phyloP scores from a whole-genome alignment of 2,888 invertebrate genomes.

The Heliconius erato region DNA sequence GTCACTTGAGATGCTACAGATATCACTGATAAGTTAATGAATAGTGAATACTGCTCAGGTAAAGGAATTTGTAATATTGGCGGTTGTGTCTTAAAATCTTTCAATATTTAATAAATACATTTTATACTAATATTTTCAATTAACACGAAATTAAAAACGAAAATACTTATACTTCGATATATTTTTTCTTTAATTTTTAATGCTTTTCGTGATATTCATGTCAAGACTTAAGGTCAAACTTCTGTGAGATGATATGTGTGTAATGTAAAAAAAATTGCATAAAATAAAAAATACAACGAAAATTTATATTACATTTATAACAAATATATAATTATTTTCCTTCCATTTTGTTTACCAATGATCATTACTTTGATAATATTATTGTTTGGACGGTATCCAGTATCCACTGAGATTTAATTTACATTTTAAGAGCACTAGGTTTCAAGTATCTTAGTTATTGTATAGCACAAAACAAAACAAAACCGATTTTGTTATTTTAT shows the following conservation, averaged over 20 bases:
- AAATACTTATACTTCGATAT: not conserved
- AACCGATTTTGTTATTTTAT: not conserved
- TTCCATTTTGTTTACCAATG: slow-evolving; percentile 2
- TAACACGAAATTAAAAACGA: not conserved
- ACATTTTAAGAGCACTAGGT: slow-evolving; percentile 10
- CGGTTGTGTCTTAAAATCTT: no score
- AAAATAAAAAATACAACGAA: not conserved
- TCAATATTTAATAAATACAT: not conserved
- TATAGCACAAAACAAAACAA: not conserved
- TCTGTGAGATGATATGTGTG: not conserved
- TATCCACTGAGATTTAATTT: slow-evolving; percentile 7
- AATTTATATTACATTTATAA: not conserved
- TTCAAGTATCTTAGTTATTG: not conserved
- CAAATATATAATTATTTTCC: not conserved
- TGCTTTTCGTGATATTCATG: not conserved
- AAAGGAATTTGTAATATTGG: no score
- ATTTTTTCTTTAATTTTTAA: not conserved
- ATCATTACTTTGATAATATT: not conserved
- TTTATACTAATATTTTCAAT: not conserved
- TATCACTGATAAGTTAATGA: not conserved
- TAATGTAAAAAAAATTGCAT: not conserved
- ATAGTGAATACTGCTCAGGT: not conserved
- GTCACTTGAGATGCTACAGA: not conserved
- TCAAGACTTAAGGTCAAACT: not conserved
- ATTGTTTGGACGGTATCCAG: not conserved